Conservation (phyloP, 1,140 invertebrate species). For the Achroia grisella region DNA sequence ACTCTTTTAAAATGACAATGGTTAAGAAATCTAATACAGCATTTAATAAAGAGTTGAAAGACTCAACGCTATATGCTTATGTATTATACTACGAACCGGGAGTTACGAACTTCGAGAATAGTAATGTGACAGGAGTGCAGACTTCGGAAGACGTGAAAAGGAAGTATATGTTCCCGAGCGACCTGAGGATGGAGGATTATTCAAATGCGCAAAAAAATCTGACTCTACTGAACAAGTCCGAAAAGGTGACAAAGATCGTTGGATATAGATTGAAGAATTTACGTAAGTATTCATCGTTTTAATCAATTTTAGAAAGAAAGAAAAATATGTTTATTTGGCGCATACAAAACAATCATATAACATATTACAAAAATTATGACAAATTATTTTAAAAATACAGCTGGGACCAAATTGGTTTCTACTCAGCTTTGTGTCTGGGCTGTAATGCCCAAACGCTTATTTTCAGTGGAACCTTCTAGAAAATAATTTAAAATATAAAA, state of each 20-base stretch:
- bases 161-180: conserved; percentile 45
- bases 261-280: conserved; percentile 52
- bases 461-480: too few relatives aligned
- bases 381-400: too few relatives aligned
- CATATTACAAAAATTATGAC: too few relatives aligned
- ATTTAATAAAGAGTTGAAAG: conserved; percentile 24
- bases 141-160: conserved; percentile 37
- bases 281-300: conserved; percentile 37
- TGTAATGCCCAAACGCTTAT: too few relatives aligned
- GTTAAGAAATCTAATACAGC: conserved; percentile 39
- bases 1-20: conserved; percentile 28
- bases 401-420: background rate
- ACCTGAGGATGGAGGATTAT: conserved; percentile 46
- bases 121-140: conserved; percentile 25
- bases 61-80: conserved; percentile 53
- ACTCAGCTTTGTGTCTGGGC: too few relatives aligned
- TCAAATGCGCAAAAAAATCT: conserved; percentile 47
- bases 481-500: too few relatives aligned
- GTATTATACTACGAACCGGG: conserved; percentile 65
- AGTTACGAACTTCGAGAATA: conserved; percentile 25
- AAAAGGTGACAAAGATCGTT: conserved; percentile 49
- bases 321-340: too few relatives aligned
- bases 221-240: conserved; percentile 51
- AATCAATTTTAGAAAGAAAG: background rate
- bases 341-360: too few relatives aligned